Percentiles rank a stretch among this genome's conserved stretches.
phyloP scores from a whole-genome alignment of 2,888 invertebrate species.

The Drosophila sordidula region DNA sequence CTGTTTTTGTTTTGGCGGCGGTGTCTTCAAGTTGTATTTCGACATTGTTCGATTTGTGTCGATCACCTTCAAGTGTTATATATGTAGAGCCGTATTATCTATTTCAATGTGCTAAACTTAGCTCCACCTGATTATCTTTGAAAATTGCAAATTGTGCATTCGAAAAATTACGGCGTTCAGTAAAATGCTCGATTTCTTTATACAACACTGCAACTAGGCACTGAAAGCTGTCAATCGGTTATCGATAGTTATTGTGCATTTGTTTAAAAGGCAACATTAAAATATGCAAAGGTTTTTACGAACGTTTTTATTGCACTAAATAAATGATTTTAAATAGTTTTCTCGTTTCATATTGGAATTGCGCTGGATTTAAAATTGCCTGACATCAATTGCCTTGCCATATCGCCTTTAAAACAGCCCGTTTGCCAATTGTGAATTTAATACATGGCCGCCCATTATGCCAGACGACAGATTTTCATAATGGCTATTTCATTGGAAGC shows the following conservation, averaged over 20 bases:
- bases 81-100: background rate
- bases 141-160: background rate
- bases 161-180: background rate
- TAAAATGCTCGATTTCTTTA: background rate
- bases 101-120: conserved; percentile 3
- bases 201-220: background rate
- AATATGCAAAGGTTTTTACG: no score
- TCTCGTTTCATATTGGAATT: background rate
- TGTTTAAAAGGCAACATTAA: background rate
- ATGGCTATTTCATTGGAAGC: conserved; percentile 71
- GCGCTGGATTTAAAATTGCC: no score
- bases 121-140: background rate
- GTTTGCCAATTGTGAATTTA: conserved; percentile 30
- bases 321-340: background rate
- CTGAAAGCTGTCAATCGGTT: background rate
- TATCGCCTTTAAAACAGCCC: conserved; percentile 24
- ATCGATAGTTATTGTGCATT: background rate
- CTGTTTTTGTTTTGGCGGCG: background rate
- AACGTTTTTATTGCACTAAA: no score
- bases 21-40: background rate
- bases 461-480: conserved; percentile 72
- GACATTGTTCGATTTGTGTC: background rate
- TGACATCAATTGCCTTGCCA: background rate
- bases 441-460: conserved; percentile 59
- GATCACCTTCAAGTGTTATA: background rate